Conservation (phyloP, 2,113 vertebrate genomes). For the Rousettus leschenaultii region DNA sequence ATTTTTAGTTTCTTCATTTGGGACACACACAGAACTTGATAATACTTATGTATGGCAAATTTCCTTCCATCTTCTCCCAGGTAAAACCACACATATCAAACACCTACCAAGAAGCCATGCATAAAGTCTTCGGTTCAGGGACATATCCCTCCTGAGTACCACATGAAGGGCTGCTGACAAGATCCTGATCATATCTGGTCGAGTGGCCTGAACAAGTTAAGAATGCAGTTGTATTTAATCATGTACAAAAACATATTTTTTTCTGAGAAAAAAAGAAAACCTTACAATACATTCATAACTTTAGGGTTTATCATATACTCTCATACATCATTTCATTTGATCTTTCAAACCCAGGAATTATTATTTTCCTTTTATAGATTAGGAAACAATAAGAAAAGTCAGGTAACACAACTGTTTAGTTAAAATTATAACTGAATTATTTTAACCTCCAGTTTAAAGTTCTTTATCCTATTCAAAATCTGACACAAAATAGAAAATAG, state of each 20-base stretch:
- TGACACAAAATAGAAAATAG: not conserved
- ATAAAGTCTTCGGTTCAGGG: constrained; percentile 97
- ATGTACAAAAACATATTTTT: not conserved
- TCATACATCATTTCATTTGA: not conserved
- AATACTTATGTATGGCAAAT: constrained; percentile 1
- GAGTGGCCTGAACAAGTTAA: constrained; percentile 88
- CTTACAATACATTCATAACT: not conserved
- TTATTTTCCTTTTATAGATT: not conserved
- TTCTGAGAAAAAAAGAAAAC: not conserved
- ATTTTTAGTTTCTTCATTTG: not conserved
- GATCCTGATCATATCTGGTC: constrained; percentile 97
- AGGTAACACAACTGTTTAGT: not conserved
- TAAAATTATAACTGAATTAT: not conserved
- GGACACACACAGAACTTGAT: not conserved
- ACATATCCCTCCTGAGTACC: constrained; percentile 98
- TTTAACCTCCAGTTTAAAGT: not conserved
- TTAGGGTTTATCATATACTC: not conserved
- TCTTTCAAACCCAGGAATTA: not conserved
- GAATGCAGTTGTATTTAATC: not conserved
- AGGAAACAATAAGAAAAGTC: not conserved
- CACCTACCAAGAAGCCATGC: constrained; percentile 97
- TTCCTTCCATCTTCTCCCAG: not conserved
- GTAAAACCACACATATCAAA: not conserved
- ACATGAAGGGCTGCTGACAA: constrained; percentile 98
- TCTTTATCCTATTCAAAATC: not conserved